Conservation (phyloP, 2,113 vertebrate genomes). For the Struthidea cinerea region DNA sequence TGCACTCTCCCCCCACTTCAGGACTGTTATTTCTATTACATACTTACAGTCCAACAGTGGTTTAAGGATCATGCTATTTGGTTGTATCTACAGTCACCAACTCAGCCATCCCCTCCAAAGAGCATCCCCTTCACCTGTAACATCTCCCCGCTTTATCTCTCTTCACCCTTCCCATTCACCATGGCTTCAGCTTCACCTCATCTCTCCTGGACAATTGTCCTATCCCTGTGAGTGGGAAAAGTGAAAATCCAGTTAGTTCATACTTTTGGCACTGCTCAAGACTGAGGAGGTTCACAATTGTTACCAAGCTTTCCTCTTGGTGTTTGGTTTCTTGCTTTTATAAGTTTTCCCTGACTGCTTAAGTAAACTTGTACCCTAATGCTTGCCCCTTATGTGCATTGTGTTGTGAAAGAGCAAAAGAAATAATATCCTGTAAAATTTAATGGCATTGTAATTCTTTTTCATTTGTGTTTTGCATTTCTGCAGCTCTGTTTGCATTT, state of each 20-base stretch:
- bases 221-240: neutral
- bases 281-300: neutral
- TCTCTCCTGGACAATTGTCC: neutral
- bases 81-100: neutral
- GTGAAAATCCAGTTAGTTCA: neutral
- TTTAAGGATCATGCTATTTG: neutral
- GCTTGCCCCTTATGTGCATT: neutral
- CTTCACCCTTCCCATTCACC: neutral
- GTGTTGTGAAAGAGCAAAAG: neutral
- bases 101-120: neutral
- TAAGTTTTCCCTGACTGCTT: neutral
- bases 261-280: neutral
- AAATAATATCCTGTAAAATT: neutral
- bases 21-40: neutral
- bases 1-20: neutral
- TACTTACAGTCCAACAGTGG: neutral
- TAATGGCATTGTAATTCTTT: neutral
- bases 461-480: neutral
- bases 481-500: neutral
- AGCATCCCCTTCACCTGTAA: neutral
- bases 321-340: neutral
- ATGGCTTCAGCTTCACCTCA: neutral
- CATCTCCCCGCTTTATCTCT: accelerated
- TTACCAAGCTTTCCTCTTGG: neutral
- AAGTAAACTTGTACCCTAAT: neutral